Conservation (phyloP, 2,113 vertebrate species). For the Malurus alboscapulatus region DNA sequence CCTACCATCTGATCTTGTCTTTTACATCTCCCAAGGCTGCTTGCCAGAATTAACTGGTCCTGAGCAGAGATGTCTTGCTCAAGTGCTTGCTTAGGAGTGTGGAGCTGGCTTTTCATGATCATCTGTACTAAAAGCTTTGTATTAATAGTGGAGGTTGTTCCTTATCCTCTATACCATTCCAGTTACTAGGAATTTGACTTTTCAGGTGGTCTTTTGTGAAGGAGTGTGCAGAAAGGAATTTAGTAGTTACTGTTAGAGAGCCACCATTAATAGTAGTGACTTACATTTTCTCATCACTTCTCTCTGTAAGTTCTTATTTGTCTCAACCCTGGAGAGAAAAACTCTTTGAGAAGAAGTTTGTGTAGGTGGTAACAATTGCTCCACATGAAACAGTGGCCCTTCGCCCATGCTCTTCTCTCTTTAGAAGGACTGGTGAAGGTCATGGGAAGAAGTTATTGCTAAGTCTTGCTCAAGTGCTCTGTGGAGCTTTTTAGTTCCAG, state of each 20-base stretch:
- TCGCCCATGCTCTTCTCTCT: background rate
- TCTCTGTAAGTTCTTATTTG: background rate
- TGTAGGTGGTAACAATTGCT: background rate
- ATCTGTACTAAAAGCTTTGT: background rate
- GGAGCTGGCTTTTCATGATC: background rate
- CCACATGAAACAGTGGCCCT: background rate
- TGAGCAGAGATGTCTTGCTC: background rate
- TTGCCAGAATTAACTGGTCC: background rate
- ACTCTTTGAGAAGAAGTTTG: background rate
- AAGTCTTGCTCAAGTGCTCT: background rate
- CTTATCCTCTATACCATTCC: background rate
- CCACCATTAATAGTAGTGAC: background rate
- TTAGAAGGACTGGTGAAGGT: background rate
- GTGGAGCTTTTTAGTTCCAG: background rate
- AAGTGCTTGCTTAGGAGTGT: background rate
- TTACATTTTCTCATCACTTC: background rate
- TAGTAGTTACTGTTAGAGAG: background rate
- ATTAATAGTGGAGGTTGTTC: background rate
- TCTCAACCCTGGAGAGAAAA: background rate
- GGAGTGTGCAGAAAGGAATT: background rate
- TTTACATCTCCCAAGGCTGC: background rate
- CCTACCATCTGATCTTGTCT: background rate
- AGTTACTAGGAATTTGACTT: background rate
- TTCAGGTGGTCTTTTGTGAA: background rate
- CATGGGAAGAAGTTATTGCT: background rate